phyloP scores from a whole-genome alignment of 2,113 vertebrate genomes.

The Ahaetulla prasina region DNA sequence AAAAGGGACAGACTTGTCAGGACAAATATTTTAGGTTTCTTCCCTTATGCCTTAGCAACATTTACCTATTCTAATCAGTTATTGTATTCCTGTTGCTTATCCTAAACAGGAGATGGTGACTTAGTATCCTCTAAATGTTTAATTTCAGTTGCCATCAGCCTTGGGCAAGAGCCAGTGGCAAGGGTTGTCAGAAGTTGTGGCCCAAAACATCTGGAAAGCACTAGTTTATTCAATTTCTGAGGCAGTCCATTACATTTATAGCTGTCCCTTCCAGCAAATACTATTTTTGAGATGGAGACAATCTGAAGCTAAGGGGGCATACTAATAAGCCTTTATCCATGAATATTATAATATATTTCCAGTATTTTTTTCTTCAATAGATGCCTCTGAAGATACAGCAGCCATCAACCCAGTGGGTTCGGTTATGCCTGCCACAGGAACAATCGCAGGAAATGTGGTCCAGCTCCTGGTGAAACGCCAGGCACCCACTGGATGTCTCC shows the following conservation, averaged over 20 bases:
- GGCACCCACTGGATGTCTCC: conserved; percentile 73
- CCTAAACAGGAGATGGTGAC: not conserved
- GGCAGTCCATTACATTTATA: not conserved
- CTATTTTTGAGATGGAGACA: not conserved
- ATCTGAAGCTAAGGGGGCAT: not conserved
- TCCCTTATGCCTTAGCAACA: not conserved
- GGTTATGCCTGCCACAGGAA: not conserved
- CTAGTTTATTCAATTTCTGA: not conserved
- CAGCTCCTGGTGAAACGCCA: conserved; percentile 83
- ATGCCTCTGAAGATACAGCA: not conserved
- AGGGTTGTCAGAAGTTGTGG: not conserved
- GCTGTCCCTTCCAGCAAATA: not conserved
- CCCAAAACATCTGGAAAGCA: not conserved
- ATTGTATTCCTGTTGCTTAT: not conserved
- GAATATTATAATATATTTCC: not conserved
- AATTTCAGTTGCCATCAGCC: not conserved
- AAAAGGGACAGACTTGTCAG: not conserved
- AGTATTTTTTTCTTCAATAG: not conserved
- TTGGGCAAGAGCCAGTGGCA: not conserved
- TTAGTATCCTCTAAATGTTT: not conserved
- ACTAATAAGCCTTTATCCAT: not conserved
- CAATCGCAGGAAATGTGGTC: conserved; percentile 48
- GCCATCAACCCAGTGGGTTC: not conserved
- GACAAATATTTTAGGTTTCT: not conserved
- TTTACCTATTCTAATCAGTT: not conserved